Evolutionary conservation across 2,888 invertebrate genomes (phyloP).

Genomic region (Torymus texanus): DNA sequence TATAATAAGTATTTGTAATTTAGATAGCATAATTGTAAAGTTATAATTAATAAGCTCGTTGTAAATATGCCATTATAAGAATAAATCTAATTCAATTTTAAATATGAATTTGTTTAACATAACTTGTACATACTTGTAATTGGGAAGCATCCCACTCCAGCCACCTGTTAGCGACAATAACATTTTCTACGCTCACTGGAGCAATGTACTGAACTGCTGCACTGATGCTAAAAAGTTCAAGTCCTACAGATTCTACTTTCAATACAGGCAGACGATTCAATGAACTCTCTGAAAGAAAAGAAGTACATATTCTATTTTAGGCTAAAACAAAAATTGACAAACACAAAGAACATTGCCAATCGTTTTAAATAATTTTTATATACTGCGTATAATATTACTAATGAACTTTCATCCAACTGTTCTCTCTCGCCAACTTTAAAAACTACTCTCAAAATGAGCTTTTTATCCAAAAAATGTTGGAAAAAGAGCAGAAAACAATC

Average conservation of each 20-base stretch:
- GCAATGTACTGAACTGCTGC: conserved; percentile 83
- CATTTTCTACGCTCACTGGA: conserved; percentile 74
- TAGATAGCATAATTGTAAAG: too few species aligned
- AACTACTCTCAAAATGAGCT: background rate
- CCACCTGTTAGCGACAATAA: conserved; percentile 71
- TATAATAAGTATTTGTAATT: too few species aligned
- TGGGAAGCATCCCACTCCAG: conserved; percentile 75
- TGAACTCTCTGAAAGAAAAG: conserved; percentile 73
- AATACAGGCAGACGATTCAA: conserved; percentile 81
- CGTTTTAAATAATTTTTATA: background rate
- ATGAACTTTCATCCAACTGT: background rate
- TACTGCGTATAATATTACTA: background rate
- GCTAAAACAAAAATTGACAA: background rate
- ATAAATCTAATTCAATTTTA: background rate
- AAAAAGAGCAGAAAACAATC: conserved; percentile 46
- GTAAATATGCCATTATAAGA: background rate
- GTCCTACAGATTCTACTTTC: conserved; percentile 79
- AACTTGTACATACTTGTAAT: conserved; percentile 70
- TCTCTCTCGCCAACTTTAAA: background rate
- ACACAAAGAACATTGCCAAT: background rate
- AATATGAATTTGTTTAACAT: background rate
- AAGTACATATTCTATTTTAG: conserved; percentile 6
- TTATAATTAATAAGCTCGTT: too few species aligned
- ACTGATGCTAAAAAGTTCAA: conserved; percentile 83
- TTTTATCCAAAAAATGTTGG: background rate